A percentile compares a stretch with the other conserved stretches of the same genome.
These are phyloP conservation scores for Chrysomela aeneicollis DNA, from an alignment of 2,888 invertebrate genomes.

Conservation along the genomic window DNA sequence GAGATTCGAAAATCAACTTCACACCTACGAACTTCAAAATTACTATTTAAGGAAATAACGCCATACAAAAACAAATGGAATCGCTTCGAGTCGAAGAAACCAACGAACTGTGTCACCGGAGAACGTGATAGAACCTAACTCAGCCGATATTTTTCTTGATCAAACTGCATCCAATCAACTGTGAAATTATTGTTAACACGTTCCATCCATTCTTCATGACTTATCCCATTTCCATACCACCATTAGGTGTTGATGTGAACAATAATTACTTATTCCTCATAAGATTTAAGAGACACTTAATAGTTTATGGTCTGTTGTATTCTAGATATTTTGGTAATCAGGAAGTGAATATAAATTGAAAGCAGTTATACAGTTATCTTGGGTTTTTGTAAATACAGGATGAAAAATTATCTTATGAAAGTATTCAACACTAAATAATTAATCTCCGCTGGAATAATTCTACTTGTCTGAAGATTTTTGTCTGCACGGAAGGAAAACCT, in stretches of 20 bases:
- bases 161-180: constrained; percentile 48
- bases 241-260: constrained; percentile 31
- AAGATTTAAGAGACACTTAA: constrained; percentile 1
- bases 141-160: constrained; percentile 46
- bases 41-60: background rate
- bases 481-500: too few relatives aligned
- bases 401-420: too few relatives aligned
- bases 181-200: constrained; percentile 54
- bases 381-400: too few relatives aligned
- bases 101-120: constrained; percentile 33
- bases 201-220: constrained; percentile 35
- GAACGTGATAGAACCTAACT: constrained; percentile 35
- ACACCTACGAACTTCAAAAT: too few relatives aligned
- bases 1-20: too few relatives aligned
- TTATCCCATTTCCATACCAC: background rate
- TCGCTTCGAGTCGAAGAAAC: constrained; percentile 21
- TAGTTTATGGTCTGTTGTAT: constrained; percentile 15
- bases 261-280: constrained; percentile 27
- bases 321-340: constrained; percentile 18
- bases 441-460: too few relatives aligned
- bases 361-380: background rate
- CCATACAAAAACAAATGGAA: constrained; percentile 9
- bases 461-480: too few relatives aligned
- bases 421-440: too few relatives aligned
- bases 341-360: background rate